These are phyloP conservation scores for Mus pahari DNA, from an alignment of 2,113 vertebrate species.

Conservation along the genomic window DNA sequence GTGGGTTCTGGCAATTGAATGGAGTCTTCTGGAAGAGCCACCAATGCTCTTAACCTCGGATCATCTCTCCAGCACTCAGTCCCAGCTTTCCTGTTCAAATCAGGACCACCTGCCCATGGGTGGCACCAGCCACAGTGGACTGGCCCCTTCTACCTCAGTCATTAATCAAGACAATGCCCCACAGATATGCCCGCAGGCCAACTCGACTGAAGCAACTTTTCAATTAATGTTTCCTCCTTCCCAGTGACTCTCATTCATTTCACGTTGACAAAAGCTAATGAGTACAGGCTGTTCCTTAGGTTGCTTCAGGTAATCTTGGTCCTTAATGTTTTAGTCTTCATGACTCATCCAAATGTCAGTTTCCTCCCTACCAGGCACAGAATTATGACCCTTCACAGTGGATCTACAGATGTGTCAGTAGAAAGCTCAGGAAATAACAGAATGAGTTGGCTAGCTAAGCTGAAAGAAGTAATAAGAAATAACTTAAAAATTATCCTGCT, in stretches of 20 bases:
- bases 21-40: neutral
- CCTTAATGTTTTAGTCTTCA: neutral
- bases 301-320: neutral
- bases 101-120: neutral
- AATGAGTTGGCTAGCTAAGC: neutral
- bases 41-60: neutral
- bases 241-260: neutral
- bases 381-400: neutral
- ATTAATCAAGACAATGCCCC: neutral
- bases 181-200: neutral
- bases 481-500: neutral
- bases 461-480: neutral
- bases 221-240: neutral
- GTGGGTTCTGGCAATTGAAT: neutral
- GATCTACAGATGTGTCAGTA: neutral
- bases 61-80: neutral
- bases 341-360: neutral
- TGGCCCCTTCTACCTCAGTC: neutral
- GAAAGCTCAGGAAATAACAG: neutral
- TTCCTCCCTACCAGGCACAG: neutral
- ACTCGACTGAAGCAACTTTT: neutral
- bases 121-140: too few relatives aligned
- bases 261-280: neutral
- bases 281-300: neutral
- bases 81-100: neutral